Evolutionary conservation across 1,140 invertebrate species (phyloP), one percentile per base, ranked within the genome.

Genomic region (Bombus huntii): DNA sequence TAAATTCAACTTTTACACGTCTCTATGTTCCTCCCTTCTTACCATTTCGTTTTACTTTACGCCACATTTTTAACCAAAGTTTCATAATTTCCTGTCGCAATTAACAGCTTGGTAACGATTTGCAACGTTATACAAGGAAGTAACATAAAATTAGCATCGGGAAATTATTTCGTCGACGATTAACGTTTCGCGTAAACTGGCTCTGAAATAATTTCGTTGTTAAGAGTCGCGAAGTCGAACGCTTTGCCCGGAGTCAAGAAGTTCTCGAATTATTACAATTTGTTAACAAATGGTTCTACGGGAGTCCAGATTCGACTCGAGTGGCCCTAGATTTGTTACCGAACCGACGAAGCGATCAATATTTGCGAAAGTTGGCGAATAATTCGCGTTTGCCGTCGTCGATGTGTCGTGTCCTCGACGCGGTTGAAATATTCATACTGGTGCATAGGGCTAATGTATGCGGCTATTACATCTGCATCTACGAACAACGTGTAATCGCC

Each of bases 401-500:
- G 22, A 44, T 31, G 39, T 59, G 57, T 76, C 72, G 73, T 34
- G 31, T 42, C 25, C 28, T 28, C 8, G 25, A 22, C 22, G 25
- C 34, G n/a, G 57, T 13, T 84, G 82, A 80, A 85, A 85, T 80
- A 85, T 85, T 85, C 83, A 80, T 85, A 68, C 53, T 72, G 77
- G 39, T 57, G 53, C 31, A 66, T 62, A 68, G 25, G 44, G 74
- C 22, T 85, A 85, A 85, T 85, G 77, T 59, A 85, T 85, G 77
- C 76, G 28, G 77, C 77, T 85, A 80, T 85, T 85, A 85, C 77
- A 79, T 72, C 53, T 53, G 82, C 82, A 84, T 85, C 83, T 83
- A 86, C 73, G 74, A 88, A 78, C 85, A 70, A 85, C 76, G 66
- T 72, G 76, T 85, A 85, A 85, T 85, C 77, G 83, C 83, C 68